Evolutionary conservation across 1,140 invertebrate genomes (phyloP), one percentile per base, ranked within the genome.

Genomic region (Camponotus floridanus): DNA sequence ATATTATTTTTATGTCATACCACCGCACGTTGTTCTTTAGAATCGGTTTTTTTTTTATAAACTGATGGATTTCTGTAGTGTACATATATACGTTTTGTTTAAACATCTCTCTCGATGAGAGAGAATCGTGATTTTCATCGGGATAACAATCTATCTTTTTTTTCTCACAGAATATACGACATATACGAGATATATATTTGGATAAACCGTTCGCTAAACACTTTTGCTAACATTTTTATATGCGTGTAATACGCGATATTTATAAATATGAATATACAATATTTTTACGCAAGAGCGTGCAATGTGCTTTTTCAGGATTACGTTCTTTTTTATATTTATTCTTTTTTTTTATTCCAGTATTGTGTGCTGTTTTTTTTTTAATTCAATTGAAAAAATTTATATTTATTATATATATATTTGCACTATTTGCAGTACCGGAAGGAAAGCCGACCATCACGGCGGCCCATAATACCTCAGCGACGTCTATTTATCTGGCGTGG

Each of bases 401-500:
- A 26, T 26, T 26, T 26, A 26, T 26, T 26, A 57, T 5, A 42
- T 33, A 78, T 64, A 18, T 59, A n/a, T 45, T 45, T 31, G 55
- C 48, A 62, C 65, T 68, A 42, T 86, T 89, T 95, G 45, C 95
- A 98, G 97, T 96, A 89, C 97, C 97, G 68, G 96, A 97, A 87
- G 97, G 97, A 62, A 97, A 97, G 90, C 97, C 97, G 71, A 96
- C 95, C 61, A 97, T 97, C 85, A 97, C 96, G 33, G 96, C 96
- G 55, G 97, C 97, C 7, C 96, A 97, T 91, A 98, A 98, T 92
- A 96, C 96, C 59, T 97, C 97, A 74, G 95, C 97, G 78, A 97
- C 96, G 42, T 96, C 97, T 48, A 96, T 98, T 84, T 96, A 96
- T 91, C 96, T 98, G 88, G 96, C 96, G 79, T 98, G 97, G 97